Conservation (phyloP, 2,113 vertebrate species). For the Struthidea cinerea region DNA sequence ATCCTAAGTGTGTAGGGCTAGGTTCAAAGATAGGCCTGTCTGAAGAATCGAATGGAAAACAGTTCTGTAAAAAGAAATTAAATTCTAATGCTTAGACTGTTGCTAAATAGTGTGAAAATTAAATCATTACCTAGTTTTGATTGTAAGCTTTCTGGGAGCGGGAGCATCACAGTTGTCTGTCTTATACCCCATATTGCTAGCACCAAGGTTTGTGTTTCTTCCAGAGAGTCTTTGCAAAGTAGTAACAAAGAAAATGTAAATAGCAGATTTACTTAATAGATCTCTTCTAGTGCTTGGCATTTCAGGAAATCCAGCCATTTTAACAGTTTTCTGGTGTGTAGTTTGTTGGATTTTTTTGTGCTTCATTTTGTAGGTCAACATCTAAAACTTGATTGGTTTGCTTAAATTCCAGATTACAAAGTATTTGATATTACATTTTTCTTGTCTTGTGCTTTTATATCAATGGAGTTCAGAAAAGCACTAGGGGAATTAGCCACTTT, state of each 20-base stretch:
- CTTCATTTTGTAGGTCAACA: neutral
- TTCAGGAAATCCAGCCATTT: neutral
- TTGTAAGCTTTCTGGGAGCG: neutral
- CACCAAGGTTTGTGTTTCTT: neutral
- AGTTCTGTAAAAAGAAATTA: neutral
- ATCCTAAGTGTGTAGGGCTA: neutral
- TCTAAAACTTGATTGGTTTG: neutral
- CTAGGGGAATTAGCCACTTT: neutral
- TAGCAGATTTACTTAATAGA: neutral
- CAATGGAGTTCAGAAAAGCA: neutral
- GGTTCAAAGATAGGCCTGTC: neutral
- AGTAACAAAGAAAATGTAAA: neutral
- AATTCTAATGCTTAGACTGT: neutral
- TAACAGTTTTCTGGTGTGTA: neutral
- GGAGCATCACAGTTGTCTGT: neutral
- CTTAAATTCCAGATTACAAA: neutral
- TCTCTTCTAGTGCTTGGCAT: neutral
- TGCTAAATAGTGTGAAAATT: neutral
- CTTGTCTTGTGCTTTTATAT: neutral
- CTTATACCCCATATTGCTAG: neutral
- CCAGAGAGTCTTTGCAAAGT: neutral
- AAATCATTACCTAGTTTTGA: neutral
- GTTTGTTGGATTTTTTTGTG: neutral
- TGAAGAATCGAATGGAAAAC: neutral
- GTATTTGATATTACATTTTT: neutral